Percentiles rank a stretch among this genome's conserved stretches.
These are phyloP conservation scores for Andrena bucephala DNA, from an alignment of 2,888 invertebrate species.

Conservation along the genomic window DNA sequence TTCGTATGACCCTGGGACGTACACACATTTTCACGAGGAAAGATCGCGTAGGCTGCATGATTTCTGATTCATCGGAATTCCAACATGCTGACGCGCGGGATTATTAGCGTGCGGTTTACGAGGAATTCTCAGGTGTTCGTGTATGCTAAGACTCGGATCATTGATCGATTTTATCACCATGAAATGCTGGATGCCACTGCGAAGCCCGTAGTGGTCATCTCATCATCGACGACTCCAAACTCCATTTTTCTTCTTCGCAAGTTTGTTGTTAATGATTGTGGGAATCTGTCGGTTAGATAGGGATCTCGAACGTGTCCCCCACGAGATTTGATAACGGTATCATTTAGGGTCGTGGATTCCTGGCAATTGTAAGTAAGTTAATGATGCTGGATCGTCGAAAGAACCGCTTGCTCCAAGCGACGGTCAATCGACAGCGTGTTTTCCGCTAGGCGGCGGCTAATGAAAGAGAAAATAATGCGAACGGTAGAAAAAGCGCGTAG, in stretches of 20 bases:
- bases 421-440: constrained; percentile 29
- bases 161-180: constrained; percentile 37
- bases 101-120: constrained; percentile 54
- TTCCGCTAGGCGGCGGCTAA: constrained; percentile 43
- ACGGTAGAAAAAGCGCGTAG: constrained; percentile 43
- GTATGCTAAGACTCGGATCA: constrained; percentile 45
- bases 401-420: neutral
- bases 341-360: constrained; percentile 14
- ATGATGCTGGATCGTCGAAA: neutral
- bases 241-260: no score
- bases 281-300: neutral
- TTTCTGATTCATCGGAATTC: constrained; percentile 78
- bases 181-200: neutral
- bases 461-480: constrained; percentile 66
- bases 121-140: constrained; percentile 52
- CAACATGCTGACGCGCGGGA: constrained; percentile 68
- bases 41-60: constrained; percentile 43
- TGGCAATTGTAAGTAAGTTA: neutral
- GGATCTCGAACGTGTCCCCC: neutral
- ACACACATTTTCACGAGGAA: constrained; percentile 32
- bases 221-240: no score
- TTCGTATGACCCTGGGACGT: constrained; percentile 3
- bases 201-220: no score
- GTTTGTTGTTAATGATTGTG: neutral
- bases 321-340: constrained; percentile 23